These are phyloP conservation scores for Theretra japonica DNA, from an alignment of 2,888 invertebrate species.

Conservation along the genomic window DNA sequence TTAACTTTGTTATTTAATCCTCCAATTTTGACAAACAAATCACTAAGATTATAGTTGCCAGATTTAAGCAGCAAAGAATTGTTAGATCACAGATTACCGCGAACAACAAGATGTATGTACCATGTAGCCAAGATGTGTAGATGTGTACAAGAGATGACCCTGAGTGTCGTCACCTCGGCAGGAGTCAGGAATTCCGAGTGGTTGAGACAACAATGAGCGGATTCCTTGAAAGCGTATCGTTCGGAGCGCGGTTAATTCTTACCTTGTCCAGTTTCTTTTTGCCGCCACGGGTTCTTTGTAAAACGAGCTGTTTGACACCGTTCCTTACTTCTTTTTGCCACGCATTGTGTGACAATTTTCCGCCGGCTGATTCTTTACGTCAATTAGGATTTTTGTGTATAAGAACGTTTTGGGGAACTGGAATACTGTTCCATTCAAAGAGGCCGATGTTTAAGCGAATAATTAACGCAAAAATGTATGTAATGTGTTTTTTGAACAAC, in stretches of 20 bases:
- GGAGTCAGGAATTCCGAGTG: conserved; percentile 60
- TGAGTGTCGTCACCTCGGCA: conserved; percentile 56
- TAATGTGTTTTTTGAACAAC: too few species aligned
- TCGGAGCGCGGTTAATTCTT: conserved; percentile 60
- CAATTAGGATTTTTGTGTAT: conserved; percentile 7
- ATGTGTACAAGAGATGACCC: conserved; percentile 47
- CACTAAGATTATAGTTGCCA: too few species aligned
- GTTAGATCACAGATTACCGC: not conserved
- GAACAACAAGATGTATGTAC: conserved; percentile 20
- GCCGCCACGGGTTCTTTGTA: conserved; percentile 47
- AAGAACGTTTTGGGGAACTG: conserved; percentile 3
- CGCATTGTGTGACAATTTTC: conserved; percentile 29
- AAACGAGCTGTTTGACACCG: conserved; percentile 56
- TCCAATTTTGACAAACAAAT: too few species aligned
- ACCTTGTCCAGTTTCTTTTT: conserved; percentile 61
- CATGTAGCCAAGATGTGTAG: too few species aligned
- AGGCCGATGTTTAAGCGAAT: not conserved
- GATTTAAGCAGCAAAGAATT: not conserved
- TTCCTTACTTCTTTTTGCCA: conserved; percentile 13
- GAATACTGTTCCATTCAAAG: not conserved
- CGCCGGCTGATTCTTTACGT: not conserved
- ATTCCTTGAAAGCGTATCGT: conserved; percentile 68
- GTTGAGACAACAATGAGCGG: conserved; percentile 62
- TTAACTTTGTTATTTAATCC: too few species aligned
- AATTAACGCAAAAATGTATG: not conserved